phyloP scores from a whole-genome alignment of 2,797 vertebrate species.

The Lepus townsendii region DNA sequence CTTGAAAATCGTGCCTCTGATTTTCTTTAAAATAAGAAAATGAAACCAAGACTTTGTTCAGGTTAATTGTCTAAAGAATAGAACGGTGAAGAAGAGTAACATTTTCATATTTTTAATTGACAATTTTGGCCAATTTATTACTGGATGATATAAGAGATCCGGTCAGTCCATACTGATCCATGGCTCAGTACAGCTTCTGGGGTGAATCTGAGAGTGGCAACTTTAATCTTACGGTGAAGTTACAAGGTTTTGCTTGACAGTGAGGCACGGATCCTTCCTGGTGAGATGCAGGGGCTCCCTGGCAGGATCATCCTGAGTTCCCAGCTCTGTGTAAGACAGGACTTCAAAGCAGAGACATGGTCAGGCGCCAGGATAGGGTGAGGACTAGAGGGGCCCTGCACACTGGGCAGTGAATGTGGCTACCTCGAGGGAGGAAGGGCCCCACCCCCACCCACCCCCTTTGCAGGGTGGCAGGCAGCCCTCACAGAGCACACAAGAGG shows the following conservation, averaged over 20 bases:
- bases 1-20: background rate
- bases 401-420: no score
- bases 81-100: background rate
- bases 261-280: background rate
- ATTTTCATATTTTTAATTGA: slow-evolving; percentile 38
- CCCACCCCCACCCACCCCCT: no score
- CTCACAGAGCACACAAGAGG: no score
- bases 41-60: background rate
- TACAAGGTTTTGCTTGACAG: background rate
- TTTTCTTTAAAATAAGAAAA: slow-evolving; percentile 24
- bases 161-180: background rate
- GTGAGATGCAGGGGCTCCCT: no score
- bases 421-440: no score
- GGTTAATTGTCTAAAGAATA: background rate
- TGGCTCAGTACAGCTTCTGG: background rate
- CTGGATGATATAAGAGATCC: background rate
- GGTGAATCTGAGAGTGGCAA: background rate
- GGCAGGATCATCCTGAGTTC: no score
- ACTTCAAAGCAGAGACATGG: no score
- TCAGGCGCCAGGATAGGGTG: no score
- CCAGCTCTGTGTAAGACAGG: no score
- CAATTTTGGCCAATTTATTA: background rate
- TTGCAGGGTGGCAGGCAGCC: no score
- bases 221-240: background rate
- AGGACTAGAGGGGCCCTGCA: no score